Evolutionary conservation across 2,888 invertebrate species (phyloP).

Genomic region (Microdon myrmicae): DNA sequence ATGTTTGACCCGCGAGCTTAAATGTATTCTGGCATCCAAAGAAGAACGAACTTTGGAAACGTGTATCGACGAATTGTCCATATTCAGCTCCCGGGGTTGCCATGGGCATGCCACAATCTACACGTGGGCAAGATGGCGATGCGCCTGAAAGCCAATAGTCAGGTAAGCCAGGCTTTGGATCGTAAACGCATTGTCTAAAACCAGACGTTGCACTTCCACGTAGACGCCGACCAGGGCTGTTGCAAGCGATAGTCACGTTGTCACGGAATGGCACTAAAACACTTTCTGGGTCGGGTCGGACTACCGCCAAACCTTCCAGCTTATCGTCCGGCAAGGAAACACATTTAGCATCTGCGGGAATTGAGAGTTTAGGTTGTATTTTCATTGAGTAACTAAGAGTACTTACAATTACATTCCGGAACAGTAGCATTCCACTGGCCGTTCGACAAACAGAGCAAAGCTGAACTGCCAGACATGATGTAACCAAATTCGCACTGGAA

Average conservation of each 20-base stretch:
- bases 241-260: conserved; percentile 88
- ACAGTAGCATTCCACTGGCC: conserved; percentile 94
- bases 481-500: conserved; percentile 97
- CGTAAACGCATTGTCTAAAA: conserved; percentile 95
- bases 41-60: conserved; percentile 92
- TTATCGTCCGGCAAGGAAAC: conserved; percentile 90
- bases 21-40: conserved; percentile 97
- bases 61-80: conserved; percentile 86
- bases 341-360: conserved; percentile 81
- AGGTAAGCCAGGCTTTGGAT: conserved; percentile 89
- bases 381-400: neutral
- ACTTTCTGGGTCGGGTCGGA: conserved; percentile 82
- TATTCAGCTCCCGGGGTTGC: conserved; percentile 95
- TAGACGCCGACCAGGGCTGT: conserved; percentile 79
- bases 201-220: conserved; percentile 83
- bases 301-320: conserved; percentile 82
- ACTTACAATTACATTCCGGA: conserved; percentile 93
- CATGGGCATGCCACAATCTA: conserved; percentile 91
- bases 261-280: conserved; percentile 89
- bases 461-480: conserved; percentile 87
- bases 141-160: conserved; percentile 92
- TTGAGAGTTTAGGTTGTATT: neutral
- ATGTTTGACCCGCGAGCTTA: conserved; percentile 91
- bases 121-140: conserved; percentile 86
- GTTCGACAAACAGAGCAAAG: conserved; percentile 86